Evolutionary conservation across 2,113 vertebrate species (phyloP), one percentile per base, ranked within the genome.

Genomic region (Elanoides forficatus): DNA sequence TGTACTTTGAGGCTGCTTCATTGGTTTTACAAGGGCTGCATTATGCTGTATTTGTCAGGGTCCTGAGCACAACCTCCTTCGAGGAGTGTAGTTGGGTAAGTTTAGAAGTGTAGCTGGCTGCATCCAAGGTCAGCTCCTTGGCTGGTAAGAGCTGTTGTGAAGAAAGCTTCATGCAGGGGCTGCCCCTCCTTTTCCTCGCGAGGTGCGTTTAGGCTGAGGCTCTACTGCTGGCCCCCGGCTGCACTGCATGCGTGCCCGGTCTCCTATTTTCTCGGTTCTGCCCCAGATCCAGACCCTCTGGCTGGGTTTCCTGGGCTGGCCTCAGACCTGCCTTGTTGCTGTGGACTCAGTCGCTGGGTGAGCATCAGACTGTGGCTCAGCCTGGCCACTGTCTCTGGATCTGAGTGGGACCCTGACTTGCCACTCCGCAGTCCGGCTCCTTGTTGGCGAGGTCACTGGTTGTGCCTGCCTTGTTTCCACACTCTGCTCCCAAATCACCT

Each of bases 201-300:
- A 81, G 30, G n/a, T 60, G 38, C 25, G 30, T 67, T 21, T n/a
- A 12, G 45, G 29, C 29, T 55, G 40, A 40, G 75, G 29, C 25
- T 67, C 52, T 47, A 2, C 30, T 42, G 30, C 70, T 56, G 47
- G 27, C n/a, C 23, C 6, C 15, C 1, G 0, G 21, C 47, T 68
- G 62, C 32, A 15, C 53, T 55, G 36, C 22, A 7, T 42, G 62
- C 56, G 22, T 3, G 0, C 34, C 26, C 1, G 1, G 15, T 23
- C 71, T 43, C 3, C 0, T 34, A 3, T 38, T 43, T 72, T 23
- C 20, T 19, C 1, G 0, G 7, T 67, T 86, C 42, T 50, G 55
- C 48, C 26, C 36, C 21, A 12, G 13, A 43, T 38, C 21, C 63
- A 48, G 34, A 53, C 59, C 34, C 34, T 36, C 8, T 1, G 2